Base-by-base conservation (phyloP, 2,888 invertebrate species). In the Rosalia funebris region DNA sequence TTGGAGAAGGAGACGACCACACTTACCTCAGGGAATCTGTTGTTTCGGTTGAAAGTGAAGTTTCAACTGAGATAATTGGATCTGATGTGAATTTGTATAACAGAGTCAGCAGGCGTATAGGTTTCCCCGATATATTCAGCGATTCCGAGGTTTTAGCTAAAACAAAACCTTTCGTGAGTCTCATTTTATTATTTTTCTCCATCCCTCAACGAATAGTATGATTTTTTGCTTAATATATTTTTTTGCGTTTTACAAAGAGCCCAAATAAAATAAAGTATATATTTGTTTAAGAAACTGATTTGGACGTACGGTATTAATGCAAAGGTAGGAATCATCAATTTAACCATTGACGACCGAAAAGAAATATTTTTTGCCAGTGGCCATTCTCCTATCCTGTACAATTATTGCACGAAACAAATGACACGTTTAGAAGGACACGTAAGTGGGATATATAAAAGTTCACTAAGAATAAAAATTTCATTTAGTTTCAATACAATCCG, bases 341-440 rank as follows among this genome's bases (percentile, higher is more conserved):
- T 71, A 63, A 88, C 86, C 47, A 79, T 79, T 2, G 74, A 78
- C 2, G 83, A 83, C 31, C 82, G 84, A 59, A 84, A 84, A 7
- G 73, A 82, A 1, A 81, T 87, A 10, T 87, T 88, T 75, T 90
- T 89, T 71, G 84, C 87, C 0, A 87, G 88, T 42, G 84, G 86
- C 4, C 89, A 91, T 78, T 84, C 85, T 54, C 87, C 84, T 0
- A 82, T 90, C 5, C 72, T 91, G 0, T 89, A 88, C 76, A 85
- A 91, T 79, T 88, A 88, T 82, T 82, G 82, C 36, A 82, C 81
- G 2, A 86, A 86, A 50, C 78, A 83, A 57, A 88, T 88, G 84
- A 82, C 80, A 70, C 84, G 88, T 66, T 82, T 91, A 36, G 88
- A 88, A 72, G 90, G 89, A 41, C 91, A 91, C 75, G 91, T 91